A percentile compares a stretch with the other conserved stretches of the same genome.
Conservation (phyloP, 2,113 vertebrate genomes). For the Trachemys scripta region DNA sequence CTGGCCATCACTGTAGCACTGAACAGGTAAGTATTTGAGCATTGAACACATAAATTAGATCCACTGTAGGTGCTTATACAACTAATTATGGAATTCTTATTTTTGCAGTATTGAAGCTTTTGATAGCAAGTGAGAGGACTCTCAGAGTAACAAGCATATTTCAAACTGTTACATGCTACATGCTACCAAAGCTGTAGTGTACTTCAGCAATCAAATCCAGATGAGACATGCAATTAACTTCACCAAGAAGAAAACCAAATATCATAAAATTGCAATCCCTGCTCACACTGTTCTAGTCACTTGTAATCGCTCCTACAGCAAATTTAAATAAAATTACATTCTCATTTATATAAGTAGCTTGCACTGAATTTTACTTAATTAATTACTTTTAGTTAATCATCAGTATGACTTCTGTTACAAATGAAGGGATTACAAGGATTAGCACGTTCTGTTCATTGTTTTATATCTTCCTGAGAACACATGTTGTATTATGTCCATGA, state of each 20-base stretch:
- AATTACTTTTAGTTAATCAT: neutral
- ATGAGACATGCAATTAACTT: neutral
- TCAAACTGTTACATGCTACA: rapidly evolving
- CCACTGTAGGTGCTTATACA: neutral
- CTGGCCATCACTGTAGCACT: neutral
- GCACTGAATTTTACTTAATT: neutral
- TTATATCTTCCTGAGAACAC: neutral
- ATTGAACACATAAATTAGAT: neutral
- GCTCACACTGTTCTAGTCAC: neutral
- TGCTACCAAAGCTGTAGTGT: rapidly evolving
- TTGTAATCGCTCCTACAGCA: rapidly evolving
- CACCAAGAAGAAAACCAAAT: neutral
- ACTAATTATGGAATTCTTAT: neutral
- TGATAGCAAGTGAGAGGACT: neutral
- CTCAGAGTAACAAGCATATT: rapidly evolving
- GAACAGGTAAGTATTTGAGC: neutral
- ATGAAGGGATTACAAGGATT: neutral
- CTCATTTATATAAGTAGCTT: neutral
- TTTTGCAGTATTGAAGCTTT: neutral
- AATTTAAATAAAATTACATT: neutral
- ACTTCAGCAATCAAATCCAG: neutral
- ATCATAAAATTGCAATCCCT: neutral
- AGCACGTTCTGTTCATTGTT: rapidly evolving
- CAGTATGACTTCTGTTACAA: neutral
- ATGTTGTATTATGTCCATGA: neutral